phyloP scores from a whole-genome alignment of 37 sponge, comb jelly and placozoan genomes.

The Oopsacas minuta region DNA sequence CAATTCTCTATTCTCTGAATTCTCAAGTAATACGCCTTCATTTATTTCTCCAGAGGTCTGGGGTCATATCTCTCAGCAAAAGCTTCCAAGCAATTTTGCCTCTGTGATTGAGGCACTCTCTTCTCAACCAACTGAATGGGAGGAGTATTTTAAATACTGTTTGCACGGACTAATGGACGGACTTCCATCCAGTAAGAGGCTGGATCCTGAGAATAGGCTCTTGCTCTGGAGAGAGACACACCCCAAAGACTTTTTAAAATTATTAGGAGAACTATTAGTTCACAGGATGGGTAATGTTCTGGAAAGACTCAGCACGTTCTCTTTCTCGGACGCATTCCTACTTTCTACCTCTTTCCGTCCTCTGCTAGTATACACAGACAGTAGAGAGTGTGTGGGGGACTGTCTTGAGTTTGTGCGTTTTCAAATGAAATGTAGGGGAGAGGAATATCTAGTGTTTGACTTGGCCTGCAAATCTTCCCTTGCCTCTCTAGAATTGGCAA shows the following conservation, averaged over 20 bases:
- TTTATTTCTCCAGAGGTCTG: background rate
- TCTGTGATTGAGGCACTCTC: background rate
- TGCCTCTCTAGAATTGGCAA: background rate
- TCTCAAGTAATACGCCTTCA: background rate
- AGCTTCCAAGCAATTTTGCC: background rate
- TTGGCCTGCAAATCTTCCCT: background rate
- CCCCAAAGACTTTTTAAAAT: background rate
- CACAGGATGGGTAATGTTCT: background rate
- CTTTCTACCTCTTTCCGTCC: background rate
- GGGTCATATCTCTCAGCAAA: background rate
- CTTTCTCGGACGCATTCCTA: background rate
- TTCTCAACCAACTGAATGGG: background rate
- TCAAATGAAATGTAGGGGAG: background rate
- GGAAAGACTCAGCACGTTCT: background rate
- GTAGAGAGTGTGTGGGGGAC: background rate
- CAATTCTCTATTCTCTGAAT: constrained; percentile 13
- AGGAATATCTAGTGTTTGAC: background rate
- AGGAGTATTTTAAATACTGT: background rate
- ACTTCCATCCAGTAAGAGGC: background rate
- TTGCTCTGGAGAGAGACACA: background rate
- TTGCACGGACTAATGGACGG: background rate
- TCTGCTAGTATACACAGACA: background rate
- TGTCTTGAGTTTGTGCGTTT: background rate
- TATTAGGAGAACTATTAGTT: background rate
- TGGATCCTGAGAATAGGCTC: background rate